Percentiles rank a stretch among this genome's conserved stretches.
Evolutionary conservation across 2,113 vertebrate genomes (phyloP).

Genomic region (Amazona guildingii): DNA sequence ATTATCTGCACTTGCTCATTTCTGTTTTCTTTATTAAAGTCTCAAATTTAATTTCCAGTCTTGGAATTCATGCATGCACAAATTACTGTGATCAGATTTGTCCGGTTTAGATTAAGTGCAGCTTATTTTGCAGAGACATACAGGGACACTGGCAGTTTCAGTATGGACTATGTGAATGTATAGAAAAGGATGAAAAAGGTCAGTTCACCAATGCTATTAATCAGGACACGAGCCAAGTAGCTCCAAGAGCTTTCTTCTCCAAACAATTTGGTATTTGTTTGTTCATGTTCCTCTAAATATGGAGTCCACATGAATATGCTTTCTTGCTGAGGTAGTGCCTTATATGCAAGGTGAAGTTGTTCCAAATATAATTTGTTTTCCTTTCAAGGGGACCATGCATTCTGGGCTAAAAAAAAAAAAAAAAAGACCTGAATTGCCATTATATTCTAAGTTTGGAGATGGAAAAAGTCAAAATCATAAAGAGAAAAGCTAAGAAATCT

Average conservation of each 20-base stretch:
- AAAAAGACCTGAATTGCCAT: neutral
- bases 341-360: neutral
- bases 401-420: neutral
- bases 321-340: neutral
- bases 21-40: neutral
- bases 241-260: neutral
- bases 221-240: neutral
- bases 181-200: neutral
- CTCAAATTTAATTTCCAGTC: neutral
- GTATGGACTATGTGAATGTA: fast-evolving
- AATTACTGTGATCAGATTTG: neutral
- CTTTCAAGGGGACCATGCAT: neutral
- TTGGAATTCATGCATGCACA: neutral
- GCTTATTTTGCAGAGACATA: neutral
- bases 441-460: neutral
- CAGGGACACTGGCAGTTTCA: neutral
- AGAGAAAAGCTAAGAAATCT: neutral
- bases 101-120: neutral
- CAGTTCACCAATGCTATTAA: neutral
- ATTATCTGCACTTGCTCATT: neutral
- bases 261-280: neutral
- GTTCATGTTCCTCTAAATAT: neutral
- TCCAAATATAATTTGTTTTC: neutral
- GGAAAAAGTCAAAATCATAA: neutral
- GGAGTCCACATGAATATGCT: neutral